phyloP scores from a whole-genome alignment of 2,888 invertebrate genomes.

The Neocrepidodera transversa region DNA sequence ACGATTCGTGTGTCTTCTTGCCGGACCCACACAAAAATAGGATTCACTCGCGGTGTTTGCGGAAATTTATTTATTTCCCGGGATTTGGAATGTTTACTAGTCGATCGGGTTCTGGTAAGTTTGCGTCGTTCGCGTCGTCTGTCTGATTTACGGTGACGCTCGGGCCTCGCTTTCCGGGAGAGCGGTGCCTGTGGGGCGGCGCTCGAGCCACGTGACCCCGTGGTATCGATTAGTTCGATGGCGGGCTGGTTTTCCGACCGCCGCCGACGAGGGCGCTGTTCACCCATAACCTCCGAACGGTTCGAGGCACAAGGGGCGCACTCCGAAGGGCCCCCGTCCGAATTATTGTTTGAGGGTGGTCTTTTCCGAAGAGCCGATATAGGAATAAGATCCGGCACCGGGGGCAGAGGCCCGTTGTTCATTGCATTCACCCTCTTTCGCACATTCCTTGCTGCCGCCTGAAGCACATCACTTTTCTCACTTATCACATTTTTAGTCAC shows the following conservation, averaged over 20 bases:
- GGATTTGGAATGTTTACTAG: conserved; percentile 36
- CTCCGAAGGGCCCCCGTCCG: conserved; percentile 47
- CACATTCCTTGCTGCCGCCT: conserved; percentile 37
- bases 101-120: conserved; percentile 45
- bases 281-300: conserved; percentile 58
- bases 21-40: conserved; percentile 86
- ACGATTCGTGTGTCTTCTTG: conserved; percentile 81
- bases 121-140: conserved; percentile 58
- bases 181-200: conserved; percentile 58
- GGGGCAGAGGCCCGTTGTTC: conserved; percentile 59
- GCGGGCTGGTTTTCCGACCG: conserved; percentile 54
- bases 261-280: conserved; percentile 59
- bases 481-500: conserved; percentile 19
- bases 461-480: conserved; percentile 22
- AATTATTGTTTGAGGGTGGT: conserved; percentile 44
- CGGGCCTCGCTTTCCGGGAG: conserved; percentile 59
- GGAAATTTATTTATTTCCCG: conserved; percentile 51
- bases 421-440: conserved; percentile 51
- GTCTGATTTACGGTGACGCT: conserved; percentile 62
- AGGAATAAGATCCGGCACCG: conserved; percentile 61
- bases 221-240: conserved; percentile 59
- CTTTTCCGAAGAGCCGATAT: conserved; percentile 57
- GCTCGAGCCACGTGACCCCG: conserved; percentile 59
- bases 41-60: conserved; percentile 73
- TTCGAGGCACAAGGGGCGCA: conserved; percentile 51